A percentile compares a stretch with the other conserved stretches of the same genome.
Conservation (phyloP, 92 coral and sea anemone genomes). For the Zoanthus gigantus region DNA sequence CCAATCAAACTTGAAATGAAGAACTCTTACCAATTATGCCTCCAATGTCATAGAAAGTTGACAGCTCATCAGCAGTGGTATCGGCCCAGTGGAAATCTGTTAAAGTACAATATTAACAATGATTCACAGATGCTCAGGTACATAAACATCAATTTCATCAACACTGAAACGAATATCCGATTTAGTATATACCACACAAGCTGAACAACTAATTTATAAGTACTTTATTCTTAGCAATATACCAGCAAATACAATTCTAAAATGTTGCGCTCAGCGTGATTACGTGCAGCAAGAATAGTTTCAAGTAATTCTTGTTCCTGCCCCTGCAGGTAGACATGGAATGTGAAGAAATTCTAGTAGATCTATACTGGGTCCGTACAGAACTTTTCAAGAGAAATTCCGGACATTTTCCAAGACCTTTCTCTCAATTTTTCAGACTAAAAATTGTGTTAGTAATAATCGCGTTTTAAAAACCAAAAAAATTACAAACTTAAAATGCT, state of each 20-base stretch:
- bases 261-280: not conserved
- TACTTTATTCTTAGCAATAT: no score
- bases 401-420: no score
- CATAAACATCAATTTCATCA: not conserved
- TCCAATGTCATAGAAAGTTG: constrained; percentile 89
- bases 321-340: no score
- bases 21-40: constrained; percentile 76
- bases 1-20: not conserved
- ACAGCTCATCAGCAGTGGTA: constrained; percentile 78
- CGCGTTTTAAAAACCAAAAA: no score
- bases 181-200: no score
- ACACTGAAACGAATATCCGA: not conserved
- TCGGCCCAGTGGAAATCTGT: constrained; percentile 77
- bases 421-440: no score
- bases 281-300: not conserved
- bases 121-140: not conserved
- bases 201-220: no score
- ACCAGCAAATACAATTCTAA: no score
- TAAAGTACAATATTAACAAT: not conserved
- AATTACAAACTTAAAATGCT: no score
- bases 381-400: not conserved
- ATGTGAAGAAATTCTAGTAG: not conserved
- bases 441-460: no score
- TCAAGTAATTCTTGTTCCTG: not conserved
- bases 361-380: not conserved